Evolutionary conservation across 2,888 invertebrate species (phyloP).

Genomic region (Tipula unca): DNA sequence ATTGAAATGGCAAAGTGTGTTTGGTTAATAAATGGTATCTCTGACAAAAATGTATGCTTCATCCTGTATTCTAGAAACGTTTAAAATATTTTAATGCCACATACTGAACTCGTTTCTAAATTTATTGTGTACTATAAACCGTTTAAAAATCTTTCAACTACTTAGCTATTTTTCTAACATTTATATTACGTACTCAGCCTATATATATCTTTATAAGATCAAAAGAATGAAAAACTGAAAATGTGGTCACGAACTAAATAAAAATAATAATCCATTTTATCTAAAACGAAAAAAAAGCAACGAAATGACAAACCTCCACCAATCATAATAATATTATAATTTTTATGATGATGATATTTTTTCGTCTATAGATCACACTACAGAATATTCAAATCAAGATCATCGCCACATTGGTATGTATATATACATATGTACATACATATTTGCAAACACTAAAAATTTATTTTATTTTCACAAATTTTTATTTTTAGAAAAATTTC

Average conservation of each 20-base stretch:
- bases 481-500: not conserved
- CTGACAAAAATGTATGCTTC: no score
- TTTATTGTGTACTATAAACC: no score
- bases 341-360: not conserved
- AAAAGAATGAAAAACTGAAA: not conserved
- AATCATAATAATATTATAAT: not conserved
- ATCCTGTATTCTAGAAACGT: no score
- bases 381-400: not conserved
- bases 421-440: not conserved
- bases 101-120: no score
- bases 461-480: not conserved
- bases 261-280: not conserved
- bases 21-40: no score
- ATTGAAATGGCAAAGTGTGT: no score
- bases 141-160: not conserved
- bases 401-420: not conserved
- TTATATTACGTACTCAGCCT: not conserved
- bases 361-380: not conserved
- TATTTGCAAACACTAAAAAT: not conserved
- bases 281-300: not conserved
- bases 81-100: no score
- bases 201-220: not conserved
- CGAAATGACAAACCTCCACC: not conserved
- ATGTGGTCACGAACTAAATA: conserved; percentile 9
- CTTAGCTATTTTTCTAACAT: not conserved